These are phyloP conservation scores for Cardiocondyla obscurior DNA, from an alignment of 1,140 invertebrate genomes.

Conservation along the genomic window DNA sequence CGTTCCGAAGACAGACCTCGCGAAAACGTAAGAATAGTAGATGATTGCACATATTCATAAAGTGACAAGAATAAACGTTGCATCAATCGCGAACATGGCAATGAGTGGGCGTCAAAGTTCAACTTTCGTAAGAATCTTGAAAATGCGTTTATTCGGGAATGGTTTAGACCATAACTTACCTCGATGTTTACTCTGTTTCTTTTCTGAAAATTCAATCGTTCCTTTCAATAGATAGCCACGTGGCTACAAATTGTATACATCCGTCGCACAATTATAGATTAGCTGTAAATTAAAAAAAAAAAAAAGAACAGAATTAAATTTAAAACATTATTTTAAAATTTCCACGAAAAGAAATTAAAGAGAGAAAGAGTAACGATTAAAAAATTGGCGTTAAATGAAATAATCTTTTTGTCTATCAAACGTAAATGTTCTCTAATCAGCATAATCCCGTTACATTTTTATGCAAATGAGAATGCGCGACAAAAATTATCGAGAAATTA, in stretches of 20 bases:
- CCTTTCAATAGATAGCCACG: background rate
- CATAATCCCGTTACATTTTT: background rate
- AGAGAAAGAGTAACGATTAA: background rate
- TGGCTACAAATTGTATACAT: constrained; percentile 15
- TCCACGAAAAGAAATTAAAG: no score
- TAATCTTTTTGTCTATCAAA: background rate
- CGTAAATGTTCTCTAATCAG: background rate
- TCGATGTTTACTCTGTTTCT: constrained; percentile 20
- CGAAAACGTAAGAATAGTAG: background rate
- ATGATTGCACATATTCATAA: background rate
- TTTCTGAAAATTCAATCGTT: constrained; percentile 19
- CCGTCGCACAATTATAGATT: background rate
- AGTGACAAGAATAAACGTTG: constrained; percentile 38
- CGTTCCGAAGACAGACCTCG: background rate
- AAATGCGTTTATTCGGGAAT: background rate
- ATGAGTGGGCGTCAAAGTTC: constrained; percentile 1
- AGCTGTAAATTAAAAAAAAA: background rate
- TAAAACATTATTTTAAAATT: no score
- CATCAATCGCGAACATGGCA: constrained; percentile 21
- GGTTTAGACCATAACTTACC: constrained; percentile 37
- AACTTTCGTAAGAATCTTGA: constrained; percentile 8
- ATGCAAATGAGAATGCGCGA: background rate
- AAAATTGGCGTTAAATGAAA: background rate
- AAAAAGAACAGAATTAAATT: background rate
- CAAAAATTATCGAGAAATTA: constrained; percentile 12